phyloP scores from a whole-genome alignment of 1,140 invertebrate species.

The Apis laboriosa region DNA sequence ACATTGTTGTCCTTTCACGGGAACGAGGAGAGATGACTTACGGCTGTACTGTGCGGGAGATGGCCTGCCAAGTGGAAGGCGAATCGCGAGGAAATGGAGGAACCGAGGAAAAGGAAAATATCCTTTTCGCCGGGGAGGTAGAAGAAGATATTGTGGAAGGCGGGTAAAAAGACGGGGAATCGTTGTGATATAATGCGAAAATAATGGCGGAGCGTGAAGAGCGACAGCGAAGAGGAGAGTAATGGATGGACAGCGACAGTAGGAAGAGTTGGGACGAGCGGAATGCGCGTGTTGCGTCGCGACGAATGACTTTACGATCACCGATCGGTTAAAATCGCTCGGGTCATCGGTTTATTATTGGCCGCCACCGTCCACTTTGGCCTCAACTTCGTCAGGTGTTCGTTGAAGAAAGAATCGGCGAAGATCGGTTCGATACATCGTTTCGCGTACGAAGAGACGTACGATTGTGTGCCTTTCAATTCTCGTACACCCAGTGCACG shows the following conservation, averaged over 20 bases:
- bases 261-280: not conserved
- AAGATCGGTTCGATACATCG: slow-evolving; percentile 35
- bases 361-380: slow-evolving; percentile 46
- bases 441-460: slow-evolving; percentile 16
- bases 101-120: not conserved
- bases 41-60: not conserved
- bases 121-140: not conserved
- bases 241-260: not conserved
- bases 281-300: slow-evolving; percentile 27
- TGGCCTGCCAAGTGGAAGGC: not conserved
- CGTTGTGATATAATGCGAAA: not conserved
- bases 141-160: not conserved
- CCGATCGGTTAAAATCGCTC: slow-evolving; percentile 61
- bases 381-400: slow-evolving; percentile 49
- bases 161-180: not conserved
- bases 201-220: not conserved
- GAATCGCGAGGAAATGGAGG: not conserved
- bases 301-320: slow-evolving; percentile 61
- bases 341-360: slow-evolving; percentile 40
- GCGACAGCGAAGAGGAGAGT: not conserved
- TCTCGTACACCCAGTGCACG: not conserved
- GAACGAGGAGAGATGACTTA: not conserved
- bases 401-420: slow-evolving; percentile 47
- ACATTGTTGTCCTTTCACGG: slow-evolving; percentile 17
- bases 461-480: slow-evolving; percentile 56